Conservation (phyloP, 2,797 vertebrate genomes). For the Capromys pilorides region DNA sequence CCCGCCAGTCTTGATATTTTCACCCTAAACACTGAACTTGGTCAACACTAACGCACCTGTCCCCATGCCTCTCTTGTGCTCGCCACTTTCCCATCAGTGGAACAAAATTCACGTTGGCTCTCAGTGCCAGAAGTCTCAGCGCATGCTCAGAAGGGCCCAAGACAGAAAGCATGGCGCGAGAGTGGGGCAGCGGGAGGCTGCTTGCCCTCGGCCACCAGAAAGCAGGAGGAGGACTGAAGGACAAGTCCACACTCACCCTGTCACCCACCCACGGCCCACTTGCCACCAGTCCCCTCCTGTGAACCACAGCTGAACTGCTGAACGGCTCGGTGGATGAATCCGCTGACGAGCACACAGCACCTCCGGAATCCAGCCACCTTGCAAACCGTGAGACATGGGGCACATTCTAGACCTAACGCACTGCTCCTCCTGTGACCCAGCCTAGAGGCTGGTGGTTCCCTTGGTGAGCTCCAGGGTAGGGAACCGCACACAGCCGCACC, state of each 20-base stretch:
- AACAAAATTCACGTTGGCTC: neutral
- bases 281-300: neutral
- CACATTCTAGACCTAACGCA: neutral
- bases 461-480: accelerated
- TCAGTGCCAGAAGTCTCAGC: neutral
- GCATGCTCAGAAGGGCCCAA: neutral
- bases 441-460: neutral
- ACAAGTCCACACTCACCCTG: neutral
- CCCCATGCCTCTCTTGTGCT: neutral
- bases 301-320: neutral
- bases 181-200: neutral
- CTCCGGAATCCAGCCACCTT: neutral
- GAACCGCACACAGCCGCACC: accelerated
- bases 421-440: neutral
- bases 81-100: neutral
- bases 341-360: neutral
- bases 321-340: neutral
- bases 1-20: neutral
- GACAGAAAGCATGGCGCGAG: neutral
- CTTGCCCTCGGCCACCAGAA: neutral
- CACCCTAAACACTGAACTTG: neutral
- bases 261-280: neutral
- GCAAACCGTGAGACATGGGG: neutral
- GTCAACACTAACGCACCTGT: neutral
- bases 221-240: neutral